Base-by-base conservation (phyloP, 2,888 invertebrate genomes). In the Trichogramma evanescens region DNA sequence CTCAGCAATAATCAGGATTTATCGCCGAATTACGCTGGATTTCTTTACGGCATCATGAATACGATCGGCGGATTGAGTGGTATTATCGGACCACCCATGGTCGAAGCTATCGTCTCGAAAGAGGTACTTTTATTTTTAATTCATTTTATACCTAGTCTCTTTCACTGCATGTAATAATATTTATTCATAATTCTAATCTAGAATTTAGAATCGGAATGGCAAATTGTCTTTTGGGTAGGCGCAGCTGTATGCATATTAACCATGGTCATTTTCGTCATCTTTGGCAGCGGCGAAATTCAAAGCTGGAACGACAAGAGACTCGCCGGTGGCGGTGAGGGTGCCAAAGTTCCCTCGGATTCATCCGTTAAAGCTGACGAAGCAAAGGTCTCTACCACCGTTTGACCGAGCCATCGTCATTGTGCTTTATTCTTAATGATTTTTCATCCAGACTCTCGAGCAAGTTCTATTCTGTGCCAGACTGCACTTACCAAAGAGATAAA, bases 11-110 rank as follows among this genome's bases (percentile, higher is more conserved):
- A 74, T 53, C 85, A 90, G 80, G 89, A 89, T 75, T 75, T 90
- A 59, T 84, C 89, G 0, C 89, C 89, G 0, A 88, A 85, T 69
- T 89, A 83, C 70, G 88, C 87, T 2, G 89, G 88, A 48, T 85
- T 87, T 9, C 74, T 90, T 7, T 87, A 87, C 66, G 89, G 89
- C 5, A 84, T 89, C 2, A 87, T 88, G 57, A 90, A 89, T 71
- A 87, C 87, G 61, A 77, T 89, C 63, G 89, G 88, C 13, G 84
- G 85, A 54, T 82, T 84, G 0, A 83, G 89, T 0, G 89, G 89
- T 8, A 86, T 90, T 64, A 83, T 89, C 58, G 82, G 88, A n/a
- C 86, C 89, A 0, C 77, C 85, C 63, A 79, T 88, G 61, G 87
- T 88, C 38, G 89, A 88, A 58, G 81, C 81, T 65, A 80, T 84